Evolutionary conservation across 2,113 vertebrate species (phyloP).

Genomic region (Melanostigma gelatinosum): DNA sequence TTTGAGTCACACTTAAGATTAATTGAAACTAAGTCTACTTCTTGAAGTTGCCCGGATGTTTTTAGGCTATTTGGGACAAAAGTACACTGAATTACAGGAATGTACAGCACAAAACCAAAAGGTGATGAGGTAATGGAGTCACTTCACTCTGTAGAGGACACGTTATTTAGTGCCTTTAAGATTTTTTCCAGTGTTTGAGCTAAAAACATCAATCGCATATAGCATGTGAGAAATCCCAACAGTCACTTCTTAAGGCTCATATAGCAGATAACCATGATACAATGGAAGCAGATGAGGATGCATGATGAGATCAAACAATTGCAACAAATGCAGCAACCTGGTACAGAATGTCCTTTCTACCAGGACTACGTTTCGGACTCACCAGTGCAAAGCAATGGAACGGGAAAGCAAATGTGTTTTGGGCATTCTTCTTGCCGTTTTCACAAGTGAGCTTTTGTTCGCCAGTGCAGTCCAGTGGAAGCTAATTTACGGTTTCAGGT

Average conservation of each 20-base stretch:
- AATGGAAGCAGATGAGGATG: not conserved
- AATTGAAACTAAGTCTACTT: not conserved
- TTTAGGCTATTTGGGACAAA: not conserved
- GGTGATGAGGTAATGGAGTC: not conserved
- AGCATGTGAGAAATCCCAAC: not conserved
- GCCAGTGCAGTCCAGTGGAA: not conserved
- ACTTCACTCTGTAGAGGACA: not conserved
- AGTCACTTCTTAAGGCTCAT: not conserved
- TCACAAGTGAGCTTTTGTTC: constrained; percentile 44
- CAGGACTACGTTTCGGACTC: not conserved
- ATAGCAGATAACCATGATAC: not conserved
- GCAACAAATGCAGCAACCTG: not conserved
- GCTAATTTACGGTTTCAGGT: constrained; percentile 36
- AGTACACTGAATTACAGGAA: too few relatives aligned
- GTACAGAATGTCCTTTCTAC: not conserved
- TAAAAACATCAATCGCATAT: not conserved
- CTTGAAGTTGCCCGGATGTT: not conserved
- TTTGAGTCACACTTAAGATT: not conserved
- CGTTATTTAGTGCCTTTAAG: not conserved
- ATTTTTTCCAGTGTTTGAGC: not conserved
- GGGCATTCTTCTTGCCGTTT: not conserved
- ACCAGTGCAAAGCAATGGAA: not conserved
- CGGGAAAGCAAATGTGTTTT: not conserved
- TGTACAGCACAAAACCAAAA: not conserved
- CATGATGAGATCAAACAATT: not conserved